Evolutionary conservation across 2,113 vertebrate species (phyloP), one percentile per base, ranked within the genome.

Genomic region (Gallinago undulata): DNA sequence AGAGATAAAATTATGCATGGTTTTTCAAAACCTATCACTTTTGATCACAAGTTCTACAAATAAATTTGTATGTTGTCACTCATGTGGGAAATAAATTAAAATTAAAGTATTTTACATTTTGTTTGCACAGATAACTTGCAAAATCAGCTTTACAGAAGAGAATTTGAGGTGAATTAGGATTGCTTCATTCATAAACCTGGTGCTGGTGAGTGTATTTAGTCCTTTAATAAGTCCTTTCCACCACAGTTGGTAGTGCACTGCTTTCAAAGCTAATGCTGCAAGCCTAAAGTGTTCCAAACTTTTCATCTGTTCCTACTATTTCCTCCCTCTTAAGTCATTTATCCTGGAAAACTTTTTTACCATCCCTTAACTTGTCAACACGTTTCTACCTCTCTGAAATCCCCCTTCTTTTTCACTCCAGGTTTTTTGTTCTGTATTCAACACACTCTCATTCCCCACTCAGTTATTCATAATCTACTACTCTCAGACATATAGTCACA

Each of bases 231-330:
- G 4, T 67, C 17, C 73, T 53, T 60, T 76, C 30, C 23, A 31
- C 30, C 51, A 69, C 47, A n/a, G 41, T 1, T 43, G 5, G 16
- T 9, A 30, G 19, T 4, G 37, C 4, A 19, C 25, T 0, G 0
- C 43, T 88, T 75, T 51, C 13, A 41, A 57, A 64, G 45, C 4
- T 23, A 50, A 39, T 6, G 22, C 47, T 67, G 45, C 31, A 60
- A 55, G 10, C 4, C 45, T 62, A 15, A 79, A 73, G 13, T 0
- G 0, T 55, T 59, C 68, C 69, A 59, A 1, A 1, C 0, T 0
- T 66, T 79, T 87, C 24, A 53, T 27, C 51, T n/a, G 21, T 23
- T 80, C 73, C 68, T 63, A 27, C 11, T 3, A 1, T 21, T 64
- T 56, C 28, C 35, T 45, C 33, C 11, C 22, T 50, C 21, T 73